Conservation (phyloP, 2,888 invertebrate genomes). For the Lasioglossum zephyrum region DNA sequence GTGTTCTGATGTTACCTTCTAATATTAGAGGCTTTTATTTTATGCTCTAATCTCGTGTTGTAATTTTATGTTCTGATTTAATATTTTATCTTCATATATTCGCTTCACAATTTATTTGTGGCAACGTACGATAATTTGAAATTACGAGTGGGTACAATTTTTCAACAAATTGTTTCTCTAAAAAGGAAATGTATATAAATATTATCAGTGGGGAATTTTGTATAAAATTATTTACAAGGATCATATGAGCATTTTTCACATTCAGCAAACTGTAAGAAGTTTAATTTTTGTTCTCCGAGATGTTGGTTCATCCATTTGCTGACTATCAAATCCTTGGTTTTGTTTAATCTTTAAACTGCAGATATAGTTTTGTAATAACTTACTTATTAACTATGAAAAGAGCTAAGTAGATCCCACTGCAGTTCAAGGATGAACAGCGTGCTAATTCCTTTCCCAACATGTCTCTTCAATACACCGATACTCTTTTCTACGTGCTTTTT, state of each 20-base stretch:
- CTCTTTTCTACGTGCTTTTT: constrained; percentile 22
- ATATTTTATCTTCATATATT: neutral
- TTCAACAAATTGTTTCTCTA: neutral
- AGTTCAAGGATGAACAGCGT: constrained; percentile 22
- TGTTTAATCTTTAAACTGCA: constrained; percentile 16
- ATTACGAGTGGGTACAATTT: neutral
- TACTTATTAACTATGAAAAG: neutral
- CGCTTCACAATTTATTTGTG: neutral
- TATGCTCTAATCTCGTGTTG: neutral
- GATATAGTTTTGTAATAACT: neutral
- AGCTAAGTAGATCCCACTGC: neutral
- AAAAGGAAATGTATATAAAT: neutral
- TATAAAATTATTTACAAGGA: neutral
- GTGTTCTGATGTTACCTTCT: neutral
- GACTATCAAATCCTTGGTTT: neutral
- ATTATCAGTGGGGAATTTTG: neutral
- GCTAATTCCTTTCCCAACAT: constrained; percentile 3
- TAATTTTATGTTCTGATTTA: neutral
- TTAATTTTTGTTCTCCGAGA: neutral
- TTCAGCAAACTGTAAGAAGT: neutral
- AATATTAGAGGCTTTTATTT: neutral
- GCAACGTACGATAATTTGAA: neutral
- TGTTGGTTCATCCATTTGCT: neutral
- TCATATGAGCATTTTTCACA: neutral
- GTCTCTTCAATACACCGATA: constrained; percentile 14